Conservation (phyloP, 2,113 vertebrate species). For the Poicephalus gulielmi region DNA sequence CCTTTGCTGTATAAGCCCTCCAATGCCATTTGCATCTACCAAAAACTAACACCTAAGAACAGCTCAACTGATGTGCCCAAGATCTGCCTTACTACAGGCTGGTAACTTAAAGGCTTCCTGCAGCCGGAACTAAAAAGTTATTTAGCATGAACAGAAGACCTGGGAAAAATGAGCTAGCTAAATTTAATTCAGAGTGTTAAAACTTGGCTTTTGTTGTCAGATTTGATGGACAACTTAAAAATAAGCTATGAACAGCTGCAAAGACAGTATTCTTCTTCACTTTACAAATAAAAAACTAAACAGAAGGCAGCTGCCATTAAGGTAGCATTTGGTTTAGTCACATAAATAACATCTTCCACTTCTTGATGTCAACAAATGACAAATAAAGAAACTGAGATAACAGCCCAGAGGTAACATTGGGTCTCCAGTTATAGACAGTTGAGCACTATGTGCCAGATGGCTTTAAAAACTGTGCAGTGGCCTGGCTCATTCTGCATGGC, state of each 20-base stretch:
- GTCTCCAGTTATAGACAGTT: slow-evolving; percentile 2
- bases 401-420: neutral
- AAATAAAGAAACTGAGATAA: slow-evolving; percentile 11
- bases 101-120: neutral
- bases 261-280: neutral
- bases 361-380: slow-evolving; percentile 42
- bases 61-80: neutral
- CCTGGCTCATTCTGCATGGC: neutral
- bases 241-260: neutral
- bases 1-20: neutral
- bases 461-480: neutral
- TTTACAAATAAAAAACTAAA: neutral
- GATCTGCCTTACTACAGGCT: neutral
- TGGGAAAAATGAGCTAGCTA: neutral
- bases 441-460: slow-evolving; percentile 1
- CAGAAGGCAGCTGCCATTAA: slow-evolving; percentile 28
- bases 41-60: neutral
- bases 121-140: neutral
- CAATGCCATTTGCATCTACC: neutral
- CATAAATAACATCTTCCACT: neutral
- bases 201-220: neutral
- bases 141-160: neutral
- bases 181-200: neutral
- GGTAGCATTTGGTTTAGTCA: neutral
- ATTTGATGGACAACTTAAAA: neutral